Evolutionary conservation across 2,113 vertebrate genomes (phyloP), one percentile per base, ranked within the genome.

Genomic region (Cololabis saira): DNA sequence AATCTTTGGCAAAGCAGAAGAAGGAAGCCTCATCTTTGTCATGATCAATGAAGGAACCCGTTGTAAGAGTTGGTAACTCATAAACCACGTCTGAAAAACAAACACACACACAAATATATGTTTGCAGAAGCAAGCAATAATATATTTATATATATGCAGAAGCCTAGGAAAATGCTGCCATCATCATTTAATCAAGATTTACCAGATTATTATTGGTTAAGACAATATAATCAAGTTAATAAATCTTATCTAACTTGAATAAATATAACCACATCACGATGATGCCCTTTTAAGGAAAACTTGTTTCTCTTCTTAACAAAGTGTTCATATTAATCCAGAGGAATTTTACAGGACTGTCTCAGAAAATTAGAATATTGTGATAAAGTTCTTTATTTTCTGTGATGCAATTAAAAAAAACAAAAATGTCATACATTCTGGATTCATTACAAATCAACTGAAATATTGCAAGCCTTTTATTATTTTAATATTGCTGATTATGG

Each of bases 1-100:
- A 93, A 14, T 81, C 67, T 65, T 52, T 73, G 71, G 91, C 92
- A 74, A 87, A 53, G 77, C 93, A 94, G 78, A 79, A 67, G 58
- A 91, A 87, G 51, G 72, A 68, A 59, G 44, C 70, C 11, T 71
- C 68, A 1, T 66, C 63, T 2, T 0, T 4, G 0, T 27, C 65
- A 0, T 80, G 86, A 16, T 22, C 63, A 37, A 61, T 11, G 22
- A 66, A 76, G 42, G 24, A 21, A 16, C 61, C 67, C 64, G 83
- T 41, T 51, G 27, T 78, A 54, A 93, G 0, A 70, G 51, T 48
- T 63, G 91, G 81, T 24, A 0, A 0, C 3, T 4, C 0, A 50
- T 12, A 41, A 59, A 2, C 0, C 16, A 3, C 1, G 0, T 0
- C 90, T 91, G 86, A 69, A 93, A n/a, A 77, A 90, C 59, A 90